A percentile compares a stretch with the other conserved stretches of the same genome.
Evolutionary conservation across 2,888 invertebrate genomes (phyloP).

Genomic region (Phyllotreta striolata): DNA sequence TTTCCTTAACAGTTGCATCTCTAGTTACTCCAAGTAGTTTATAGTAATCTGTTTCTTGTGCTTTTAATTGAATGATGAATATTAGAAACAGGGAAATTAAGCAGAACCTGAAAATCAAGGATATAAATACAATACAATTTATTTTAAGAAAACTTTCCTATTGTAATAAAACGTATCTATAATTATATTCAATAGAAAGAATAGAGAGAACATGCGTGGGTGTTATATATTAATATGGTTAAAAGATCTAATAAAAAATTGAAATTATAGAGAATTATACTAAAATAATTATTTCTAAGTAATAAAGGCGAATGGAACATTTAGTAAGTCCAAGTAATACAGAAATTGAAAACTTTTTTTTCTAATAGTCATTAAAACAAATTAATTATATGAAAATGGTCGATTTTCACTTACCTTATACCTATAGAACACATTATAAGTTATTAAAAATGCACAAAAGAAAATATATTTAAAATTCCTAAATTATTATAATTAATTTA

Average conservation of each 20-base stretch:
- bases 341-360: too few relatives aligned
- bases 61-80: slow-evolving; percentile 6
- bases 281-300: too few relatives aligned
- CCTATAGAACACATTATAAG: neutral
- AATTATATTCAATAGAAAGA: neutral
- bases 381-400: neutral
- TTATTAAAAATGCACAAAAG: neutral
- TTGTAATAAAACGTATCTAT: too few relatives aligned
- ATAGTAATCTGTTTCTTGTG: slow-evolving; percentile 51
- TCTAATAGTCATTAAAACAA: too few relatives aligned
- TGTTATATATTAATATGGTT: too few relatives aligned
- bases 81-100: slow-evolving; percentile 11
- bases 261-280: too few relatives aligned
- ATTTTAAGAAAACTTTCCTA: neutral
- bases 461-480: neutral
- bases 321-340: too few relatives aligned
- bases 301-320: too few relatives aligned
- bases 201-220: too few relatives aligned
- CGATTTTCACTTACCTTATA: slow-evolving; percentile 3
- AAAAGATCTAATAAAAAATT: too few relatives aligned
- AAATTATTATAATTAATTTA: too few relatives aligned
- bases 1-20: slow-evolving; percentile 72
- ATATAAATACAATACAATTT: neutral
- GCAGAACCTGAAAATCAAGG: slow-evolving; percentile 19
- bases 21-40: slow-evolving; percentile 64